These are phyloP conservation scores for Lamprotornis superbus DNA, from an alignment of 2,113 vertebrate genomes.

Conservation along the genomic window DNA sequence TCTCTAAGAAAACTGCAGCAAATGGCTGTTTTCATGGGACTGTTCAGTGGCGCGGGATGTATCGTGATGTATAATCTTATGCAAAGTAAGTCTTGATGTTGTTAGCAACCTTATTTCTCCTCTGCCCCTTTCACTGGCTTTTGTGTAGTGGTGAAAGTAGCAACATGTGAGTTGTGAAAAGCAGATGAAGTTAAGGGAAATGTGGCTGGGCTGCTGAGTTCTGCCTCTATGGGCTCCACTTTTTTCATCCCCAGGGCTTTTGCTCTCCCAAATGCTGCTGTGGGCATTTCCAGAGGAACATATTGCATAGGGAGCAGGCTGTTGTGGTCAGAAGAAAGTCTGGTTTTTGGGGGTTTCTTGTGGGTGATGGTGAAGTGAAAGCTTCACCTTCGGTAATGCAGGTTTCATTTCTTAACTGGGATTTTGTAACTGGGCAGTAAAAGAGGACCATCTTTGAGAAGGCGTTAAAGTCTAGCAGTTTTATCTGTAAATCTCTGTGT, in stretches of 20 bases:
- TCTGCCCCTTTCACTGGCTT: not conserved
- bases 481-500: not conserved
- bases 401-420: not conserved
- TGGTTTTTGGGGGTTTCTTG: not conserved
- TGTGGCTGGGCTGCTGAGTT: not conserved
- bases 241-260: not conserved
- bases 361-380: not conserved
- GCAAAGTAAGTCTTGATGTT: constrained; percentile 75
- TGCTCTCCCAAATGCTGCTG: not conserved
- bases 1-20: constrained; percentile 76
- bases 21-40: constrained; percentile 80
- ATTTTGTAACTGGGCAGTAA: not conserved
- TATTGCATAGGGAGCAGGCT: not conserved
- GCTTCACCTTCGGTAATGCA: not conserved
- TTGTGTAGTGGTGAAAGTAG: not conserved
- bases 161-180: not conserved
- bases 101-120: constrained; percentile 15
- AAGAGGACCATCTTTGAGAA: not conserved
- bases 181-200: not conserved
- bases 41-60: constrained; percentile 73
- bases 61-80: constrained; percentile 82
- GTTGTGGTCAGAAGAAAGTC: not conserved
- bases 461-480: not conserved
- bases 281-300: not conserved
- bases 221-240: not conserved